Conservation (phyloP, 1,140 invertebrate species). For the Drosophila carrolli region DNA sequence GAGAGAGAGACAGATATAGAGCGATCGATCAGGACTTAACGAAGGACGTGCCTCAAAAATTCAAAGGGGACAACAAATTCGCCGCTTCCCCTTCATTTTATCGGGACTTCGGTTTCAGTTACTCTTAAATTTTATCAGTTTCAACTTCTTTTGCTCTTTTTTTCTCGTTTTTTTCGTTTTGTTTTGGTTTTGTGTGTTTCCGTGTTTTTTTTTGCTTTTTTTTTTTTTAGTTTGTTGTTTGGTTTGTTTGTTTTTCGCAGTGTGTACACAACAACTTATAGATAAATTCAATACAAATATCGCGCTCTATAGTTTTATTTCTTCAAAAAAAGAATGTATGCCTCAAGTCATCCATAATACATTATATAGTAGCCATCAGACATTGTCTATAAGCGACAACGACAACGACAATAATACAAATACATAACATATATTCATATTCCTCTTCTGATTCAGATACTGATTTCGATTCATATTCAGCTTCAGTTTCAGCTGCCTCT, state of each 20-base stretch:
- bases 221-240: conserved; percentile 30
- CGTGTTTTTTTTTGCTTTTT: conserved; percentile 26
- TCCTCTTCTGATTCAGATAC: conserved; percentile 44
- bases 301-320: conserved; percentile 76
- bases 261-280: conserved; percentile 76
- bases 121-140: conserved; percentile 76
- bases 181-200: conserved; percentile 36
- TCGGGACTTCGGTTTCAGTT: conserved; percentile 49
- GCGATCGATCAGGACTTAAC: conserved; percentile 40
- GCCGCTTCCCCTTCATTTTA: conserved; percentile 16
- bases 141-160: conserved; percentile 69
- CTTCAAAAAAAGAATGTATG: conserved; percentile 80
- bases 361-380: conserved; percentile 64
- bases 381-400: conserved; percentile 53
- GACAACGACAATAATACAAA: conserved; percentile 72
- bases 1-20: conserved; percentile 33
- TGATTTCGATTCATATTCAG: conserved; percentile 31
- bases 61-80: conserved; percentile 23
- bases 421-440: conserved; percentile 71
- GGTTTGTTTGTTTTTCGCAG: conserved; percentile 42
- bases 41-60: conserved; percentile 29
- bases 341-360: conserved; percentile 82
- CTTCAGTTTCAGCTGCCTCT: conserved; percentile 24
- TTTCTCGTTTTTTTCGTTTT: conserved; percentile 51
- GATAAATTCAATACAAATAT: conserved; percentile 82